These are phyloP conservation scores for Lagorchestes hirsutus DNA, from an alignment of 2,797 vertebrate species.

Conservation along the genomic window DNA sequence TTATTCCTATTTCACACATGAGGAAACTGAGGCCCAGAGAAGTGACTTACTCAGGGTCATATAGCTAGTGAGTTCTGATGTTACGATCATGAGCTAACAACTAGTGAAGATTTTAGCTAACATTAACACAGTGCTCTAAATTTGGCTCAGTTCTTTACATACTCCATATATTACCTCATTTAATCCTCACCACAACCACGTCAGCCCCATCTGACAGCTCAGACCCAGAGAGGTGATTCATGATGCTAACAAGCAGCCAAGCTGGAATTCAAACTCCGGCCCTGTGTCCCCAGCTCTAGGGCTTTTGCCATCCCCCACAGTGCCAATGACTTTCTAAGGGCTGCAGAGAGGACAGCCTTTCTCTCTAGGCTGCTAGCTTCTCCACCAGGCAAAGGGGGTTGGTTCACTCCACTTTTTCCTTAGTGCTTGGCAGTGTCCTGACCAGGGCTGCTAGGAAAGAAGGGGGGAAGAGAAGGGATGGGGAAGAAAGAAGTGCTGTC, in stretches of 20 bases:
- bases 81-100: neutral
- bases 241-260: neutral
- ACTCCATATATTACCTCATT: neutral
- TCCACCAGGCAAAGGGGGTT: neutral
- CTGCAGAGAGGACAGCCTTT: neutral
- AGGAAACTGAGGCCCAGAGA: slow-evolving; percentile 18
- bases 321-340: neutral
- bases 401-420: neutral
- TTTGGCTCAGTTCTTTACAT: neutral
- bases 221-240: neutral
- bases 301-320: neutral
- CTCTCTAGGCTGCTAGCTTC: neutral
- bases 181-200: neutral
- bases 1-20: slow-evolving; percentile 14
- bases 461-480: neutral
- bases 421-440: neutral
- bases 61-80: neutral
- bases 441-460: neutral
- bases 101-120: neutral
- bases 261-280: neutral
- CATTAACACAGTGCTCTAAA: neutral
- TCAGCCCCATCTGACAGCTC: neutral
- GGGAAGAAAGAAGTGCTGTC: neutral
- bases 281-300: neutral
- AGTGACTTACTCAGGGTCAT: neutral